A percentile compares a stretch with the other conserved stretches of the same genome.
Conservation (phyloP, 2,113 vertebrate genomes). For the Gavialis gangeticus region DNA sequence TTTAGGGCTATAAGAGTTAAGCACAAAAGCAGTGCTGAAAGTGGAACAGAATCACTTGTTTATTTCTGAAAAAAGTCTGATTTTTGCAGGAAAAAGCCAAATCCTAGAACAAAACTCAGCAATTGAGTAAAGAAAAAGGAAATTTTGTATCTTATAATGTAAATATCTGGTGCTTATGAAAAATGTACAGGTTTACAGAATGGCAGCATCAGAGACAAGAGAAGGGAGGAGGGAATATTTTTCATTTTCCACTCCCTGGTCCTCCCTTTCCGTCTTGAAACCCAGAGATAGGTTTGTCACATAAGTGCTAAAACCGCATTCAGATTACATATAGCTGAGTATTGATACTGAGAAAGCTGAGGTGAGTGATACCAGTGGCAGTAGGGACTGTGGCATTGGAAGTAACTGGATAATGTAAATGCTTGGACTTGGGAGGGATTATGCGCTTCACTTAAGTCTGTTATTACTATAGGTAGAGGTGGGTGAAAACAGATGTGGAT, state of each 20-base stretch:
- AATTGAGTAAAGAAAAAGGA: not conserved
- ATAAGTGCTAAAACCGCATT: not conserved
- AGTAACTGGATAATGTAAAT: not conserved
- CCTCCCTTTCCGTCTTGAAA: not conserved
- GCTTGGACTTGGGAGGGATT: not conserved
- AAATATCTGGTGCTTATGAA: not conserved
- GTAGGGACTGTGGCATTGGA: not conserved
- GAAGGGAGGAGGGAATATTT: not conserved
- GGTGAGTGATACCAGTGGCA: not conserved
- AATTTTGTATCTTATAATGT: not conserved
- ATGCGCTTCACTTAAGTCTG: not conserved
- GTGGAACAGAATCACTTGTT: not conserved
- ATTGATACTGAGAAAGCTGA: not conserved
- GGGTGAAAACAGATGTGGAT: not conserved
- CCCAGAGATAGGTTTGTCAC: not conserved
- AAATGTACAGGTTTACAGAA: not conserved
- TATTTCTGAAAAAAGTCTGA: not conserved
- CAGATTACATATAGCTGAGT: not conserved
- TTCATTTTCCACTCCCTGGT: not conserved
- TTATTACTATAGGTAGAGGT: not conserved
- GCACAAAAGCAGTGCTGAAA: not conserved
- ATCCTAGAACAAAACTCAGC: not conserved
- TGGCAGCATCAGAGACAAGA: not conserved
- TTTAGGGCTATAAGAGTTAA: not conserved
- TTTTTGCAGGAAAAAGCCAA: not conserved